Evolutionary conservation across 30 jellyfish, hydroid and myxozoan genomes (phyloP).

Genomic region (Hydra vulgaris): DNA sequence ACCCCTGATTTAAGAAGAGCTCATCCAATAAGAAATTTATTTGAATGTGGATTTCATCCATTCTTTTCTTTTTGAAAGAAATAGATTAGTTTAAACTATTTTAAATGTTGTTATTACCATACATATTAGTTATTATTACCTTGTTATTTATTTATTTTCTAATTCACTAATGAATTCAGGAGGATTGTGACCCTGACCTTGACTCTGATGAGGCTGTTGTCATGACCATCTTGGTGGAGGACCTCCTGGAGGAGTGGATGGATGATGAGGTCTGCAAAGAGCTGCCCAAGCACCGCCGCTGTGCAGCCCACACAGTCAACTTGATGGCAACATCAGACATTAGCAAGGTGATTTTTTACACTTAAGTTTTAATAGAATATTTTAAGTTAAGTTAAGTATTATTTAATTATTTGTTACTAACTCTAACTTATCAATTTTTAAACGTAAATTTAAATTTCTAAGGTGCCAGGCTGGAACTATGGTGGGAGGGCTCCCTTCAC

Average conservation of each 20-base stretch:
- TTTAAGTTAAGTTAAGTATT: background rate
- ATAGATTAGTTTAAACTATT: background rate
- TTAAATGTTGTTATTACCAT: background rate
- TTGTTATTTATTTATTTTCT: background rate
- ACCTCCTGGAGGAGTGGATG: background rate
- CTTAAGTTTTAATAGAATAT: background rate
- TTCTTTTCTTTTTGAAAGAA: background rate
- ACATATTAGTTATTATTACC: background rate
- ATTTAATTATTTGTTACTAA: background rate
- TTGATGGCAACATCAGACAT: slow-evolving; percentile 17
- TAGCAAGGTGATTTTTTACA: background rate
- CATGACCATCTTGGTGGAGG: background rate
- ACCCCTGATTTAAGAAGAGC: background rate
- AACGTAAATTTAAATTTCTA: background rate
- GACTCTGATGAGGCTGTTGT: slow-evolving; percentile 5
- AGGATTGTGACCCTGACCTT: background rate
- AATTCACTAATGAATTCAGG: background rate
- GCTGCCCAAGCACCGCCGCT: slow-evolving; percentile 10
- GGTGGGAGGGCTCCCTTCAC: background rate
- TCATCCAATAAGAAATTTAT: background rate
- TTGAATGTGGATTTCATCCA: background rate
- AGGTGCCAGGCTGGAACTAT: background rate
- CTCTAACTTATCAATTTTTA: background rate
- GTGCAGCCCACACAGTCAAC: slow-evolving; percentile 22
- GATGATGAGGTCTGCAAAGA: slow-evolving; percentile 3